Evolutionary conservation across 2,888 invertebrate species (phyloP), one percentile per base, ranked within the genome.

Genomic region (Dusona sp.): DNA sequence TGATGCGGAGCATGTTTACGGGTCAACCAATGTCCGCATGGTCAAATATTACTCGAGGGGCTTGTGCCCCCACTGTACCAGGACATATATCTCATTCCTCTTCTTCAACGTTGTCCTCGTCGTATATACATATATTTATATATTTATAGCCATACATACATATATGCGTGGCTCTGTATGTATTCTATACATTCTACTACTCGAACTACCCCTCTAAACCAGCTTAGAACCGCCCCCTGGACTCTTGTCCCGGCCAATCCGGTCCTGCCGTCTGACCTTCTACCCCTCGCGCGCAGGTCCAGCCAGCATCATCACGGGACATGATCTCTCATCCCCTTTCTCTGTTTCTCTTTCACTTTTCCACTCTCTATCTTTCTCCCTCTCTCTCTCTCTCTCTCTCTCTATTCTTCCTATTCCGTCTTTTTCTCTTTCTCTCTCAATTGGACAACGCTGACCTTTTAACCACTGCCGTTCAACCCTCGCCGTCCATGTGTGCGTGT

Each of bases 221-320:
- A 91, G 93, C 92, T 93, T 93, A 93, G 93, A 93, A 93, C 93
- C 89, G 87, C 94, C 94, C 93, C 93, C 93, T 91, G 89, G 88
- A 89, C 89, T 89, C 90, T 86, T 84, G 90, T 89, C 89, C 87
- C 89, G 89, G 91, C 94, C 94, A 94, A 94, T 94, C 90, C 91
- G 91, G 89, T 84, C 86, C 89, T 88, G 88, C 89, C 89, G 88
- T 90, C 88, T 92, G 92, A 93, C 92, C 92, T 90, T 86, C 83
- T 84, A 79, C 84, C 86, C 78, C 90, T 89, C 87, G 87, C 88
- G 93, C 94, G 94, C 94, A 94, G 91, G 93, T 92, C 92, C 90
- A 86, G 89, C 75, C 87, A 84, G 89, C 78, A 83, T 73, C 83
- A 74, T 73, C 82, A 87, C 77, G 80, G 81, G 57, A 86, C 80